These are phyloP conservation scores for Linurgus olivaceus DNA, from an alignment of 2,797 vertebrate genomes.

Conservation along the genomic window DNA sequence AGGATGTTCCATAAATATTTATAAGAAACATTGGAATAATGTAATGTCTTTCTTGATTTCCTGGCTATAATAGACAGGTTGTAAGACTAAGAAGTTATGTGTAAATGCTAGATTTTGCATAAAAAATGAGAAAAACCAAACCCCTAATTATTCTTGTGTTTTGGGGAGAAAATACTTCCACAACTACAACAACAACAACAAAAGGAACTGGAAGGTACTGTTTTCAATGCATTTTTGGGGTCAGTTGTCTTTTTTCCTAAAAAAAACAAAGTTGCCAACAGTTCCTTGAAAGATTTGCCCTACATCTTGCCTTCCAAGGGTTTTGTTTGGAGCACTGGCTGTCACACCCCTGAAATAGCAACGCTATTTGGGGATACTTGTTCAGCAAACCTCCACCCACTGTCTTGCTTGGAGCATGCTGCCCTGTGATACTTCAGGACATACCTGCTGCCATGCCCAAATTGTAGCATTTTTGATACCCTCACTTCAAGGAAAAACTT, in stretches of 20 bases:
- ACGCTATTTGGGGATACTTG: slow-evolving; percentile 10
- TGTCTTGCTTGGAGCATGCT: background rate
- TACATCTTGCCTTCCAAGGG: background rate
- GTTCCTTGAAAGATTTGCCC: slow-evolving; percentile 3
- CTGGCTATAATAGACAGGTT: background rate
- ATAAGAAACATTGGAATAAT: background rate
- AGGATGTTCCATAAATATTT: background rate
- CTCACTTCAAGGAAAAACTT: background rate
- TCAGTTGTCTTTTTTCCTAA: background rate
- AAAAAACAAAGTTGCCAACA: background rate
- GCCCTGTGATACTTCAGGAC: background rate
- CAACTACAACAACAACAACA: background rate
- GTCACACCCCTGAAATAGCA: slow-evolving; percentile 6
- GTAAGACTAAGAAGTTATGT: background rate
- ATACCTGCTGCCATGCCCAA: background rate
- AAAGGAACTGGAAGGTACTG: background rate
- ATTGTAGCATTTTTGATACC: background rate
- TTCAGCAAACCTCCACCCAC: slow-evolving; percentile 11
- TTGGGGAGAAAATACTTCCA: background rate
- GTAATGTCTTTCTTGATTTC: background rate
- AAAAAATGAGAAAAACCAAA: background rate
- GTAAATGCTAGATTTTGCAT: background rate
- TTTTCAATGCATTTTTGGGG: background rate
- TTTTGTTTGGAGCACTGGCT: background rate
- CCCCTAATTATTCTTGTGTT: background rate